Evolutionary conservation across 2,888 invertebrate species (phyloP).

Genomic region (Cataglyphis cursor): DNA sequence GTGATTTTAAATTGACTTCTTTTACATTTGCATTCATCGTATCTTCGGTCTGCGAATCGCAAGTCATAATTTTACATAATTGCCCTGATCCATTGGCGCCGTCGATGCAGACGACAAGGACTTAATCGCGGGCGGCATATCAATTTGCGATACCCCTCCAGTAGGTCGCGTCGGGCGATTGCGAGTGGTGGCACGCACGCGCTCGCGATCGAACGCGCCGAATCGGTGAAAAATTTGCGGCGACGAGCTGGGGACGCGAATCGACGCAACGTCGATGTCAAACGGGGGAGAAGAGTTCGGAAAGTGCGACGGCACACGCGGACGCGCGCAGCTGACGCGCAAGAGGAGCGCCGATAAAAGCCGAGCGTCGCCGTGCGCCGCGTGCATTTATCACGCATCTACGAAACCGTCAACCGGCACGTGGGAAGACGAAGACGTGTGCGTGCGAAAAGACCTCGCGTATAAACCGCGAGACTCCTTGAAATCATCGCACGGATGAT

Average conservation of each 20-base stretch:
- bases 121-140: neutral
- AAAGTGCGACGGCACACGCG: conserved; percentile 38
- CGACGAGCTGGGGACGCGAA: conserved; percentile 39
- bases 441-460: neutral
- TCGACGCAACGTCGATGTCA: conserved; percentile 10
- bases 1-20: neutral
- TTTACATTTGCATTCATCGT: neutral
- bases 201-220: conserved; percentile 62
- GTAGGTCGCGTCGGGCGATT: neutral
- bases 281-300: conserved; percentile 1
- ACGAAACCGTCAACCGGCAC: conserved; percentile 76
- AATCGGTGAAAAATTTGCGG: conserved; percentile 58
- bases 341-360: conserved; percentile 81
- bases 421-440: conserved; percentile 20
- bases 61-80: neutral
- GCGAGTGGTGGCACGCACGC: conserved; percentile 66
- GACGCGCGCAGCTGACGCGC: conserved; percentile 48
- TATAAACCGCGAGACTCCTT: neutral
- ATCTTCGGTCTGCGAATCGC: neutral
- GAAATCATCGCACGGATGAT: neutral
- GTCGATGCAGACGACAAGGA: neutral
- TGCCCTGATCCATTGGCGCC: neutral
- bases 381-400: conserved; percentile 84
- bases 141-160: neutral
- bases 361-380: conserved; percentile 77